Conservation (phyloP, 1,140 invertebrate genomes). For the Mya arenaria region DNA sequence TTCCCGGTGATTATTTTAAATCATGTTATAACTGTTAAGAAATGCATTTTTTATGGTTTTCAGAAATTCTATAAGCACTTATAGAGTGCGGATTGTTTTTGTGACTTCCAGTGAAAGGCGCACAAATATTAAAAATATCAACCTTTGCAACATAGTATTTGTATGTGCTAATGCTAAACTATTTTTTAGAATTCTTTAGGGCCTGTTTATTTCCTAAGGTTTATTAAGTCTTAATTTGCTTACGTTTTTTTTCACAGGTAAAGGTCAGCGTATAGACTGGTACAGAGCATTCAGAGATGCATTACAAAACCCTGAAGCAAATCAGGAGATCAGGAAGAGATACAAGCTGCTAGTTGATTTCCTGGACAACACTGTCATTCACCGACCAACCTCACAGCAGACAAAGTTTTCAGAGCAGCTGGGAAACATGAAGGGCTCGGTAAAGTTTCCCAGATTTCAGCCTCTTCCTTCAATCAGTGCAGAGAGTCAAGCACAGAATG, state of each 20-base stretch:
- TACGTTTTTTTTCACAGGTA: too few relatives aligned
- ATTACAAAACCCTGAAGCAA: conserved; percentile 68
- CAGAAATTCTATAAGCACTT: not conserved
- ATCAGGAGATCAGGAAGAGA: conserved; percentile 66
- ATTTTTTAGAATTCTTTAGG: too few relatives aligned
- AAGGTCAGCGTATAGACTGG: conserved; percentile 68
- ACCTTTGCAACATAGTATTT: too few relatives aligned
- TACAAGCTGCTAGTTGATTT: conserved; percentile 78
- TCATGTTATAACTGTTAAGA: not conserved
- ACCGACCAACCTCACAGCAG: conserved; percentile 67
- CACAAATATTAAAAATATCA: too few relatives aligned
- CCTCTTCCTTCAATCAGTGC: conserved; percentile 70
- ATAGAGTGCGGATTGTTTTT: too few relatives aligned
- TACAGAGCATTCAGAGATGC: conserved; percentile 73
- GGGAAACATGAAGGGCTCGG: conserved; percentile 44
- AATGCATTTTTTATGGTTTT: not conserved
- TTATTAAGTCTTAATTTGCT: too few relatives aligned
- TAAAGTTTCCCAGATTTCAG: conserved; percentile 66
- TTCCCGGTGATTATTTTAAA: conserved; percentile 66
- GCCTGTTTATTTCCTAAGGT: too few relatives aligned
- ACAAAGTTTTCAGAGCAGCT: conserved; percentile 61
- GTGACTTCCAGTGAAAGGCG: too few relatives aligned
- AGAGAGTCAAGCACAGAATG: conserved; percentile 55
- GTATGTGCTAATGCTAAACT: too few relatives aligned
- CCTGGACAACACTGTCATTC: conserved; percentile 78